Evolutionary conservation across 2,797 vertebrate genomes (phyloP).

Genomic region (Poecilia wingei): DNA sequence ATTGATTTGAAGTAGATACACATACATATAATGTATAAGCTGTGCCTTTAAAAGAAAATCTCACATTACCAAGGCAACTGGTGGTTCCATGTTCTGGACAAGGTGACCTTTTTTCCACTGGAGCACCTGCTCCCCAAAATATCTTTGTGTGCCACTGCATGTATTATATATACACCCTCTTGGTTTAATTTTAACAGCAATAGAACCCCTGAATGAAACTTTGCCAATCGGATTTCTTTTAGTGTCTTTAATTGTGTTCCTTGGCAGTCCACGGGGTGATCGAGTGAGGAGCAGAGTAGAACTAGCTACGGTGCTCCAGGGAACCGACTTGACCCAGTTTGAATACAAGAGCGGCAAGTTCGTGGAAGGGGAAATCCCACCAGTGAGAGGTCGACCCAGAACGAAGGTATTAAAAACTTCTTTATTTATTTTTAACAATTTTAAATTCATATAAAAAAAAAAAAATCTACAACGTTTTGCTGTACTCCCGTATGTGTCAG

Average conservation of each 20-base stretch:
- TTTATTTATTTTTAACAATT: conserved; percentile 7
- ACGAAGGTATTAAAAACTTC: conserved; percentile 58
- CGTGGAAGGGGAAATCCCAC: conserved; percentile 27
- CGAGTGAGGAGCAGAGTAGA: conserved; percentile 89
- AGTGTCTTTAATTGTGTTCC: background rate
- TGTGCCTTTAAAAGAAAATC: too few species aligned
- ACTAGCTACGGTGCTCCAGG: conserved; percentile 78
- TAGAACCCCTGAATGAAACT: background rate
- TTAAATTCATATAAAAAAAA: background rate
- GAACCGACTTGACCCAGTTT: conserved; percentile 82
- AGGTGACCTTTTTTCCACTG: too few species aligned
- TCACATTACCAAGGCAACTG: too few species aligned
- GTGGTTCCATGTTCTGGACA: too few species aligned
- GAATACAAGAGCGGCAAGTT: conserved; percentile 86
- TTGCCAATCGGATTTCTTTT: background rate
- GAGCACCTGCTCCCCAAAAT: too few species aligned
- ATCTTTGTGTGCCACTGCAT: too few species aligned
- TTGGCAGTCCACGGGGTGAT: conserved; percentile 83
- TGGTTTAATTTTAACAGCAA: background rate
- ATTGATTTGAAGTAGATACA: too few species aligned
- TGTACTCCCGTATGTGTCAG: conserved; percentile 44
- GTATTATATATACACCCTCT: background rate
- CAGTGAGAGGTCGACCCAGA: conserved; percentile 50
- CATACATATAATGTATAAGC: too few species aligned
- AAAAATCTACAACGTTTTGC: background rate